Percentiles rank a stretch among this genome's conserved stretches.
These are phyloP conservation scores for Eilema caniola DNA, from an alignment of 2,888 invertebrate species.

Conservation along the genomic window DNA sequence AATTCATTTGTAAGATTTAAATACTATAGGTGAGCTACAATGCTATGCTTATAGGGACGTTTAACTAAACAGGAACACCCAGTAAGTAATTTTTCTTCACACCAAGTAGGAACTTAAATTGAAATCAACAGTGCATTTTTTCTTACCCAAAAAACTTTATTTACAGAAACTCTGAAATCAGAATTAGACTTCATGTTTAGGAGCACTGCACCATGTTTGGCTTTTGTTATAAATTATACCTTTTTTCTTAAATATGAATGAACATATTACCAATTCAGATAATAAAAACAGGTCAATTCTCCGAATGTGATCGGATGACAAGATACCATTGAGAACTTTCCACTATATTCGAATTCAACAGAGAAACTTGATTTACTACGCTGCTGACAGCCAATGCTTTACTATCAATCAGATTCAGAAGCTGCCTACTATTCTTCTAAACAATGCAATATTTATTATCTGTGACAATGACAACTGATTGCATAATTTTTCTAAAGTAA, in stretches of 20 bases:
- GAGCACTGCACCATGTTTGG: neutral
- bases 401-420: conserved; percentile 37
- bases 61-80: neutral
- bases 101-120: too few relatives aligned
- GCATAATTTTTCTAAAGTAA: conserved; percentile 31
- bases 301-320: conserved; percentile 66
- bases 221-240: neutral
- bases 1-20: neutral
- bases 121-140: too few relatives aligned
- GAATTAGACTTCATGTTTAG: neutral
- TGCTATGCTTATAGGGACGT: neutral
- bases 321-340: conserved; percentile 62
- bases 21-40: neutral
- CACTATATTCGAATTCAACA: conserved; percentile 59
- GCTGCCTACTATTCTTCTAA: conserved; percentile 34
- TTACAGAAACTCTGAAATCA: neutral
- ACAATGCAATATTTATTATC: conserved; percentile 43
- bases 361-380: conserved; percentile 57
- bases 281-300: conserved; percentile 60
- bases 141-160: neutral
- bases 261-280: conserved; percentile 50
- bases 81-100: too few relatives aligned
- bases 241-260: neutral
- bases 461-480: conserved; percentile 31
- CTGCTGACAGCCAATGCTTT: conserved; percentile 50